Evolutionary conservation across 2,888 invertebrate genomes (phyloP), one percentile per base, ranked within the genome.

Genomic region (Heliconius erato): DNA sequence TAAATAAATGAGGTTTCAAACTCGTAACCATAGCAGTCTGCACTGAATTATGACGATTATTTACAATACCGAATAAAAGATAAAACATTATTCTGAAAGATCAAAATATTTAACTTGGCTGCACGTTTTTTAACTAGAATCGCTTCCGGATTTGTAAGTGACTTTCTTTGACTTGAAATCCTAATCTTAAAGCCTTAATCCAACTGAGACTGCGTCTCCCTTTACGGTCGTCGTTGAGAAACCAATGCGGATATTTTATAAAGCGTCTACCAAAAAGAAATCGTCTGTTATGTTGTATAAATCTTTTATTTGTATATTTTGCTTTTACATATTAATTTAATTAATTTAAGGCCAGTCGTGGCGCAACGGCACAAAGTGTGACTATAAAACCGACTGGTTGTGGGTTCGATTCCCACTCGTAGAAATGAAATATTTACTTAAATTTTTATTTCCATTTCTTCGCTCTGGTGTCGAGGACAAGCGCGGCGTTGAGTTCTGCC

Each of bases 141-240:
- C 28, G 67, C 23, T 59, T 69, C 35, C 59, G 83, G 79, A 81
- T 79, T 81, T 79, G 81, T 81, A 69, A 74, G 68, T 79, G 19
- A 74, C 78, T 74, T 49, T 74, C 59, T 40, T 40, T 69, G 59
- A 77, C 69, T 28, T 81, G 80, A 81, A 79, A 81, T 79, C 81
- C 74, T 83, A 77, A 82, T 82, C 77, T 79, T 72, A 72, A 78
- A 82, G 82, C 82, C 82, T 77, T 83, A 83, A 83, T 83, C 79
- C 82, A 79, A 82, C 77, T 79, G 83, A 79, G 83, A 74, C 83
- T 72, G 67, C 71, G 78, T 78, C 68, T 63, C 81, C 74, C 83
- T 81, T 83, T 76, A 81, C 81, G 83, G 81, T 59, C 44, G 79
- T 74, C 74, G 79, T 69, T 74, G 69, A 68, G 74, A 81, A 81